These are phyloP conservation scores for Gambelia wislizenii DNA, from an alignment of 2,797 vertebrate genomes.

Conservation along the genomic window DNA sequence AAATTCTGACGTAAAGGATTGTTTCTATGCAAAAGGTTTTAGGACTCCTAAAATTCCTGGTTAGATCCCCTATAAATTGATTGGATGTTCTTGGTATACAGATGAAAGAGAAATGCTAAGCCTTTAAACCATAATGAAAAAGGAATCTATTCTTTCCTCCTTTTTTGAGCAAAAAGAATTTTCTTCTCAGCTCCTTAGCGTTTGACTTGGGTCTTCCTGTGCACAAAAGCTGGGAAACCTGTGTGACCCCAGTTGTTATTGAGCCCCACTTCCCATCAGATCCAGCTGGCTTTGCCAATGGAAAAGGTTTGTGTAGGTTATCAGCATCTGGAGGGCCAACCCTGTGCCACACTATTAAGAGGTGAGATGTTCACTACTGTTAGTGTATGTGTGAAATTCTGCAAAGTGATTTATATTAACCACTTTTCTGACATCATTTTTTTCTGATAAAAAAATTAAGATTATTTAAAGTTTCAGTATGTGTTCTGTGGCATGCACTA, in stretches of 20 bases:
- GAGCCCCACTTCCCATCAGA: neutral
- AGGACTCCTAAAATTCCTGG: constrained; percentile 26
- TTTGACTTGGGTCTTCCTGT: neutral
- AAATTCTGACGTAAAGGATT: neutral
- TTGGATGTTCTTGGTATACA: constrained; percentile 6
- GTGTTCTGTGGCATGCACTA: neutral
- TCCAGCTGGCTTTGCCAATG: neutral
- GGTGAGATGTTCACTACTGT: neutral
- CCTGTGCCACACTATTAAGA: neutral
- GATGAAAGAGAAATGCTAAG: neutral
- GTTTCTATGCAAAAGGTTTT: neutral
- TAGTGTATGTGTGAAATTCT: neutral
- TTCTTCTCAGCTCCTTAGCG: neutral
- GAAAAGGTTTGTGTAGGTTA: neutral
- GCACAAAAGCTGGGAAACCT: neutral
- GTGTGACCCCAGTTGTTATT: neutral
- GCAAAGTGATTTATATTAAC: neutral
- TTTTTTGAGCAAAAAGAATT: neutral
- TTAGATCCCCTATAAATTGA: constrained; percentile 47
- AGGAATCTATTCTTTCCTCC: neutral
- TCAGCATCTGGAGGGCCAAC: neutral
- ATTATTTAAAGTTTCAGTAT: neutral
- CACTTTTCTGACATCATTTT: neutral
- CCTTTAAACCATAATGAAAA: neutral
- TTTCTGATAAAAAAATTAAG: neutral